Evolutionary conservation across 2,888 invertebrate genomes (phyloP).

Genomic region (Mystacides longicornis): DNA sequence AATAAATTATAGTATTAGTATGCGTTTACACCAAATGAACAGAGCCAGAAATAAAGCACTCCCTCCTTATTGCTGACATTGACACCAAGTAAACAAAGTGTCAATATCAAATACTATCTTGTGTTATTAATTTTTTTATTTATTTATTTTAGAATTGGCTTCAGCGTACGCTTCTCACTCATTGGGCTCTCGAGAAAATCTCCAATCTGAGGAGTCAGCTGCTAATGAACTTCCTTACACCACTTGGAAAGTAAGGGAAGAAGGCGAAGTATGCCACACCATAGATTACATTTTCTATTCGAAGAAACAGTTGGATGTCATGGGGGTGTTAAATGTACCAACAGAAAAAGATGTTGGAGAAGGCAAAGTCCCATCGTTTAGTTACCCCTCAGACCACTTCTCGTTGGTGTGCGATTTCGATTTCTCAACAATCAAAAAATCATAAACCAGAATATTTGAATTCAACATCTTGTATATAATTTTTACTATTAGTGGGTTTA

Average conservation of each 20-base stretch:
- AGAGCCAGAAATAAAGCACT: no score
- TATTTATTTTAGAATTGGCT: conserved; percentile 15
- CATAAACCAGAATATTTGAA: no score
- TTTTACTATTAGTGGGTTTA: no score
- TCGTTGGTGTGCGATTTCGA: conserved; percentile 61
- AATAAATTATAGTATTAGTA: no score
- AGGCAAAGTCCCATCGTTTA: conserved; percentile 57
- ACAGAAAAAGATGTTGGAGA: conserved; percentile 58
- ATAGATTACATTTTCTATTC: conserved; percentile 69
- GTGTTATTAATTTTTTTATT: no score
- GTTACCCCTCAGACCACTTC: conserved; percentile 72
- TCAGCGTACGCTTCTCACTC: conserved; percentile 23
- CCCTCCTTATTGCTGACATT: no score
- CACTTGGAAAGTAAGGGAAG: conserved; percentile 68
- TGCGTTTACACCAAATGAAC: no score
- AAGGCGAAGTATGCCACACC: conserved; percentile 64
- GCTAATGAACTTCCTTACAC: conserved; percentile 61
- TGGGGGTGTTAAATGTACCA: conserved; percentile 52
- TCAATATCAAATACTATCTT: no score
- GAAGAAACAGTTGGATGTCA: conserved; percentile 48
- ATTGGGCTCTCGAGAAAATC: not conserved
- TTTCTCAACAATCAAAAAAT: conserved; percentile 10
- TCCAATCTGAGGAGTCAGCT: conserved; percentile 30
- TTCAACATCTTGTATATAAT: not conserved
- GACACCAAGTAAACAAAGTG: no score